Percentiles rank a stretch among this genome's conserved stretches.
Conservation (phyloP, 2,797 vertebrate species). For the Hoplostethus atlanticus region DNA sequence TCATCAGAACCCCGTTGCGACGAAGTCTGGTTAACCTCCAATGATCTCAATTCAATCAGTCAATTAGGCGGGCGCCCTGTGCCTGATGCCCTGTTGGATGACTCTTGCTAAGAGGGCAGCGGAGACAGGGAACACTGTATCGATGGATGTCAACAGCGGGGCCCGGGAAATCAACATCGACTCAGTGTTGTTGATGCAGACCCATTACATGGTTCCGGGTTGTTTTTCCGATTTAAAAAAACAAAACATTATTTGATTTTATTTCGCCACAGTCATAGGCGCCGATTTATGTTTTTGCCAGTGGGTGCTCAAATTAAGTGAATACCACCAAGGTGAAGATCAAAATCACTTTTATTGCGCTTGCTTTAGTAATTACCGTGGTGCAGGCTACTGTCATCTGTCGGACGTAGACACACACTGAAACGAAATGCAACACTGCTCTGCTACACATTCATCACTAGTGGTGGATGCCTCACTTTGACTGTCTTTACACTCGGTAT, state of each 20-base stretch:
- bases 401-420: too few relatives aligned
- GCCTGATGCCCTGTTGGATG: constrained; percentile 48
- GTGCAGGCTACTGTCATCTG: too few relatives aligned
- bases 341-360: too few relatives aligned
- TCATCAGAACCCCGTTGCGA: constrained; percentile 77
- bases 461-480: too few relatives aligned
- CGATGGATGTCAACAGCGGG: constrained; percentile 59
- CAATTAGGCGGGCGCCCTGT: constrained; percentile 70
- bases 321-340: too few relatives aligned
- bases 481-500: too few relatives aligned
- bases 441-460: background rate
- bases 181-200: constrained; percentile 15
- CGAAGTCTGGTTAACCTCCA: constrained; percentile 74
- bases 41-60: constrained; percentile 73
- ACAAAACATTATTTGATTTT: constrained; percentile 16
- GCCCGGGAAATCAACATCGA: constrained; percentile 46
- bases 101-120: constrained; percentile 65
- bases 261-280: constrained; percentile 3
- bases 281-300: too few relatives aligned
- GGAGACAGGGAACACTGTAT: constrained; percentile 60
- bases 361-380: too few relatives aligned
- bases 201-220: background rate
- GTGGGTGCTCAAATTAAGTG: too few relatives aligned
- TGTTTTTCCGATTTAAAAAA: background rate
- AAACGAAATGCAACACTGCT: too few relatives aligned